A percentile compares a stretch with the other conserved stretches of the same genome.
Conservation (phyloP, 2,113 vertebrate genomes). For the Callocephalon fimbriatum region DNA sequence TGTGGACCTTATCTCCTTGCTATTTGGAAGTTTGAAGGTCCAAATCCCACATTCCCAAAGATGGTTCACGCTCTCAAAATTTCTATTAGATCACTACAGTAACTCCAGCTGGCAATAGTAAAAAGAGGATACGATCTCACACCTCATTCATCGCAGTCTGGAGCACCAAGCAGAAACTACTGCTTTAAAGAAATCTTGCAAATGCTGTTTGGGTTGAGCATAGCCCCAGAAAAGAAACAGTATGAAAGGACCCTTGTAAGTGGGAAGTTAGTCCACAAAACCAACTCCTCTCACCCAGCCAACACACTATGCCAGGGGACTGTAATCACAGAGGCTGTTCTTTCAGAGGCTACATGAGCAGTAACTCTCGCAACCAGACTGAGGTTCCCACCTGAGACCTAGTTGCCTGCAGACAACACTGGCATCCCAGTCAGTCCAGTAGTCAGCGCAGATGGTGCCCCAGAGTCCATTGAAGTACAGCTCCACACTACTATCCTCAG, state of each 20-base stretch:
- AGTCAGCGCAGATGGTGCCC: conserved; percentile 87
- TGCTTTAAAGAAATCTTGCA: background rate
- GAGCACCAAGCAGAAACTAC: background rate
- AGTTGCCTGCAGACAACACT: conserved; percentile 91
- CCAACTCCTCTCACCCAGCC: background rate
- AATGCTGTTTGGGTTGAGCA: background rate
- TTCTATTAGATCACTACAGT: background rate
- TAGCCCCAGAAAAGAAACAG: background rate
- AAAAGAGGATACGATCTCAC: background rate
- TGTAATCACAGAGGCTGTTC: background rate
- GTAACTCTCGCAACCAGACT: background rate
- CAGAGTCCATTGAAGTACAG: conserved; percentile 86
- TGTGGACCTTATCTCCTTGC: background rate
- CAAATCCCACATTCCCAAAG: background rate
- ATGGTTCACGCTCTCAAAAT: background rate
- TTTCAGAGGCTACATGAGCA: background rate
- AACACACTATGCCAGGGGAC: background rate
- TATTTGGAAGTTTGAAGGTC: background rate
- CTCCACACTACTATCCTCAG: conserved; percentile 84
- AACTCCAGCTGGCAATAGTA: background rate
- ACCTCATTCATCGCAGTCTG: background rate
- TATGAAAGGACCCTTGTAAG: background rate
- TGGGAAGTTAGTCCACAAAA: background rate
- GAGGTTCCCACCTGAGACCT: conserved; percentile 79
- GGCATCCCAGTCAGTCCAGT: conserved; percentile 88